Base-by-base conservation (phyloP, 37 sponge, comb jelly and placozoan species). In the Axinella damicornis region DNA sequence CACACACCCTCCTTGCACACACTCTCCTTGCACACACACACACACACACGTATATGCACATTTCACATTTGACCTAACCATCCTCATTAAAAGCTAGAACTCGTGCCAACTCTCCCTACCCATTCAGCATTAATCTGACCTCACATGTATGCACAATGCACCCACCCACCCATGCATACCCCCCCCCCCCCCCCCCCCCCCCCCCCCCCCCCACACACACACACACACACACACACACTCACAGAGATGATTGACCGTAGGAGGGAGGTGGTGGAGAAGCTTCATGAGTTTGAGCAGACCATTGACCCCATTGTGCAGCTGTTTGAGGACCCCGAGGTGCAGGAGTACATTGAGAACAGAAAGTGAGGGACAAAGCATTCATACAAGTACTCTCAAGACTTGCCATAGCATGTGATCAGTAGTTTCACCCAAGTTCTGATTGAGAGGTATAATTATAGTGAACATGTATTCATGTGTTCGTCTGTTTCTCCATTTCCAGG, bases 231-330 rank as follows among this genome's bases (percentile, higher is more conserved):
- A n/a, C n/a, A n/a, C n/a, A n/a, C n/a, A n/a, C 59, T 70, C 17
- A 14, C 68, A 93, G 95, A 87, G 14, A 70, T 93, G 65, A 21
- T 74, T 20, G 71, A 79, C 25, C 80, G 87, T 64, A 75, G 97
- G 33, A 57, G 77, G 27, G 74, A 69, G 5, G 93, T 97, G 19
- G 92, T 97, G 53, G 57, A 66, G 24, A 84, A 80, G 78, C 83
- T 97, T 32, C 84, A 94, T 6, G 69, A 70, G 65, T 87, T 89
- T 41, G 88, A 94, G 41, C 78, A 92, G 52, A 64, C 57, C 11
- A 87, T 89, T 40, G 89, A 87, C 31, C 97, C 96, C 33, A 87
- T 97, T 21, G 74, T 92, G 5, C 60, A 76, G 31, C 52, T 97
- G 22, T 74, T 97, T 34, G 52, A 54, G 24, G 78, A 85, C 69